Evolutionary conservation across 2,888 invertebrate genomes (phyloP).

Genomic region (Agrotis puta): DNA sequence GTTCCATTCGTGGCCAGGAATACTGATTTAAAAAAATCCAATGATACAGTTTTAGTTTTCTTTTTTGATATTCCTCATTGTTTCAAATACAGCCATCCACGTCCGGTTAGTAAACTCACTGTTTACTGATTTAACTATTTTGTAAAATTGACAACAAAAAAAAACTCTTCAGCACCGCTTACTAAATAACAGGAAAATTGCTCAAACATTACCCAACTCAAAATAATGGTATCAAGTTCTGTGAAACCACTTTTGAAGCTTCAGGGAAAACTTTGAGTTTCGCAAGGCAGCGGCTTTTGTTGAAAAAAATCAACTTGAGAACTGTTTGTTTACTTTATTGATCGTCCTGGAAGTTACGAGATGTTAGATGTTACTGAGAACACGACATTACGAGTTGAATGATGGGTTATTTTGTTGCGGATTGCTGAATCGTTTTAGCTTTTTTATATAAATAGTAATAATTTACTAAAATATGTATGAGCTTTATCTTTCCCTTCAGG

Average conservation of each 20-base stretch:
- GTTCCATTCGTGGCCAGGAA: too few species aligned
- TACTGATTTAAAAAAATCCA: too few species aligned
- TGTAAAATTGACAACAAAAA: neutral
- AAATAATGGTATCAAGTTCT: slow-evolving; percentile 14
- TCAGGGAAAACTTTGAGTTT: slow-evolving; percentile 34
- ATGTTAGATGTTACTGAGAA: slow-evolving; percentile 8
- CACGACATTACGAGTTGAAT: neutral
- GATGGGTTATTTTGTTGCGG: neutral
- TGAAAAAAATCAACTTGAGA: slow-evolving; percentile 22
- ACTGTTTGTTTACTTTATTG: slow-evolving; percentile 42
- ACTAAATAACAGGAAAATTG: slow-evolving; percentile 31
- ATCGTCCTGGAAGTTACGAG: slow-evolving; percentile 13
- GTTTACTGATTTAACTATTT: too few species aligned
- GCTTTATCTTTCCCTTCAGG: too few species aligned
- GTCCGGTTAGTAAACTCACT: too few species aligned
- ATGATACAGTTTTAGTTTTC: too few species aligned
- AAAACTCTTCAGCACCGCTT: slow-evolving; percentile 13
- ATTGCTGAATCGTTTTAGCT: neutral
- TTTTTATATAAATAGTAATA: too few species aligned
- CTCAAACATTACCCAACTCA: slow-evolving; percentile 16
- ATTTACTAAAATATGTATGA: too few species aligned
- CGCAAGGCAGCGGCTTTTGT: slow-evolving; percentile 16
- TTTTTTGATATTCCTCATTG: too few species aligned
- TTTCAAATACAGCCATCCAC: too few species aligned
- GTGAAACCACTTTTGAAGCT: slow-evolving; percentile 32